Base-by-base conservation (phyloP, 2,888 invertebrate species). In the Erebia palarica region DNA sequence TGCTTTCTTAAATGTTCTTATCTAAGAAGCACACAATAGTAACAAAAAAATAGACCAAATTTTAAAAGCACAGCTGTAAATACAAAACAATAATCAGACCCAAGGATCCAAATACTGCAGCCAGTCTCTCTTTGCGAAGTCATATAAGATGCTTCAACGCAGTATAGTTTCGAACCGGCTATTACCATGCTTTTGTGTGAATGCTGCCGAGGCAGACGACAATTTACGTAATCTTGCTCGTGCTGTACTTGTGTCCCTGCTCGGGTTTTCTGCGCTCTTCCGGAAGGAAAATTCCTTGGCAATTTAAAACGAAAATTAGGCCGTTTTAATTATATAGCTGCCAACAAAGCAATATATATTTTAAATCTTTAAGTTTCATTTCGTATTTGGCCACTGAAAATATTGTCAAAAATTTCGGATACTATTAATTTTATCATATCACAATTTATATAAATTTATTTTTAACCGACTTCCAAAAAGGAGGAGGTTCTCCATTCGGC, bases 231-330 rank as follows among this genome's bases (percentile, higher is more conserved):
- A 74, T 74, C 63, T 53, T 53, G 61, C 42, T 64, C 64, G 63
- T 63, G 72, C n/a, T n/a, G n/a, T n/a, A n/a, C n/a, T 68, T 66
- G 53, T 65, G 74, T 71, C 71, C 75, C 71, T 75, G 74, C 65
- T 66, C 71, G 60, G 66, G 49, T 70, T 71, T 68, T 69, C 69
- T 57, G 58, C 69, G 21, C 57, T 70, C 69, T 74, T 74, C 74
- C 74, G 71, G 68, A 66, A 65, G 64, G 72, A 75, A 75, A 70
- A 61, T 21, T 63, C 58, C 57, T 53, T 58, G 59, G 14, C 49
- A 63, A 27, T 49, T 72, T 13, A 13, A 13, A 47, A 18, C 11
- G 47, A 18, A 58, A 9, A 42, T 55, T 21, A 1, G 3, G 21
- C 1, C 13, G 4, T 13, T 58, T 10, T 9, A 18, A 10, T 7